A percentile compares a stretch with the other conserved stretches of the same genome.
Conservation (phyloP, 2,113 vertebrate species). For the Salvator merianae region DNA sequence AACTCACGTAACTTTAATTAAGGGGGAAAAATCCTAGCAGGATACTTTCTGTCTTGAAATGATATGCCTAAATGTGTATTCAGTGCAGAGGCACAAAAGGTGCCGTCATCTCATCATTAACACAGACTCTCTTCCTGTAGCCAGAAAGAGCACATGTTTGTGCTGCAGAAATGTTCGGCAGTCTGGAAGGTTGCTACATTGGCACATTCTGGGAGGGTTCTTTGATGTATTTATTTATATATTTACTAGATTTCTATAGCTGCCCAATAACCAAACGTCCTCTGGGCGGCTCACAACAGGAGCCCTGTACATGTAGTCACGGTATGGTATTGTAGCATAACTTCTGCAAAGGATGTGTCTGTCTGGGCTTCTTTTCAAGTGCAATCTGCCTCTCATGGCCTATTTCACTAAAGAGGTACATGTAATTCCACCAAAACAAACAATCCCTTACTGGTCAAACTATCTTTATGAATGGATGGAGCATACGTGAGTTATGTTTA, state of each 20-base stretch:
- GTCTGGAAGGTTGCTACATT: not conserved
- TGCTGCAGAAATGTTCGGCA: not conserved
- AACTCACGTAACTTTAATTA: slow-evolving; percentile 82
- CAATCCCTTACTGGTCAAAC: not conserved
- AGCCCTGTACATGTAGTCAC: no score
- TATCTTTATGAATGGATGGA: not conserved
- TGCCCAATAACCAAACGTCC: no score
- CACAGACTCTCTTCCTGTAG: slow-evolving; percentile 10
- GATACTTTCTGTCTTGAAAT: slow-evolving; percentile 74
- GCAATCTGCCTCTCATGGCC: not conserved
- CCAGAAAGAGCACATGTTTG: not conserved
- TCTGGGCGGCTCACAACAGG: no score
- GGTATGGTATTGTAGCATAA: not conserved
- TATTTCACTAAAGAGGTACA: not conserved
- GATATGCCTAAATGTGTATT: slow-evolving; percentile 77
- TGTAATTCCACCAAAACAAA: not conserved
- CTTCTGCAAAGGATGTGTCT: not conserved
- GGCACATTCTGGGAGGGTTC: not conserved
- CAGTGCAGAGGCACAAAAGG: slow-evolving; percentile 72
- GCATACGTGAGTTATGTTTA: not conserved
- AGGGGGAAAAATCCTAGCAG: slow-evolving; percentile 73
- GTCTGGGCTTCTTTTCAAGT: not conserved
- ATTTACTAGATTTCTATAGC: no score
- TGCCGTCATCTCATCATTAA: slow-evolving; percentile 73
- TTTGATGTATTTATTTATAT: not conserved